phyloP scores from a whole-genome alignment of 2,113 vertebrate species.

The Elephas maximus region DNA sequence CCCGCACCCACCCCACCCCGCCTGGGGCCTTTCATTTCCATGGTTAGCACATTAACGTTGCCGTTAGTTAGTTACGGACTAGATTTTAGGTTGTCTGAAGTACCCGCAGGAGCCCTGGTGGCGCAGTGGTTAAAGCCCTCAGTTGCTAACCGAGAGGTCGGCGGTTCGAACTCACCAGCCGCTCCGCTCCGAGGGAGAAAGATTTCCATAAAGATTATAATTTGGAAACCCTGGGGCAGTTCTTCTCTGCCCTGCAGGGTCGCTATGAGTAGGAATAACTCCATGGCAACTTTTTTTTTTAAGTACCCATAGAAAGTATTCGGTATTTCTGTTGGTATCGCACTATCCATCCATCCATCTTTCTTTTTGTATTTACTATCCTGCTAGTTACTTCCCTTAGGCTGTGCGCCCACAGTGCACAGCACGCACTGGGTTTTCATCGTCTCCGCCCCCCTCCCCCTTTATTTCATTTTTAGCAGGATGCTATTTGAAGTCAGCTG shows the following conservation, averaged over 20 bases:
- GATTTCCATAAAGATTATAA: too few relatives aligned
- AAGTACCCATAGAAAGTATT: background rate
- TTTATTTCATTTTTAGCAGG: conserved; percentile 85
- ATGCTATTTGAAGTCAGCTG: conserved; percentile 83
- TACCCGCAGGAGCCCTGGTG: background rate
- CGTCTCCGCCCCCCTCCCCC: background rate
- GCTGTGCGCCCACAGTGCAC: conserved; percentile 19
- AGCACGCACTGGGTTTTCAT: background rate
- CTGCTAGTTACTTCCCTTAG: conserved; percentile 9
- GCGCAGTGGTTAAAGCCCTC: too few relatives aligned
- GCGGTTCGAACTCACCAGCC: too few relatives aligned
- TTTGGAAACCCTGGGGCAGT: too few relatives aligned
- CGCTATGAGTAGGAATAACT: too few relatives aligned
- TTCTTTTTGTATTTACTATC: conserved; percentile 56
- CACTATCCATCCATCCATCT: background rate
- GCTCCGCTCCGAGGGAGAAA: too few relatives aligned
- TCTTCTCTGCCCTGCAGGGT: too few relatives aligned
- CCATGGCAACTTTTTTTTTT: too few relatives aligned
- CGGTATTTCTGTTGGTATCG: background rate
- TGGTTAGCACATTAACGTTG: background rate
- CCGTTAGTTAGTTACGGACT: background rate
- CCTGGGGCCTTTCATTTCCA: background rate
- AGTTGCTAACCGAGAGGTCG: too few relatives aligned
- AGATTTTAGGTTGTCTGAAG: background rate
- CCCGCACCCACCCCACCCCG: background rate